Percentiles rank a stretch among this genome's conserved stretches.
phyloP scores from a whole-genome alignment of 2,113 vertebrate species.

The Tapirus terrestris region DNA sequence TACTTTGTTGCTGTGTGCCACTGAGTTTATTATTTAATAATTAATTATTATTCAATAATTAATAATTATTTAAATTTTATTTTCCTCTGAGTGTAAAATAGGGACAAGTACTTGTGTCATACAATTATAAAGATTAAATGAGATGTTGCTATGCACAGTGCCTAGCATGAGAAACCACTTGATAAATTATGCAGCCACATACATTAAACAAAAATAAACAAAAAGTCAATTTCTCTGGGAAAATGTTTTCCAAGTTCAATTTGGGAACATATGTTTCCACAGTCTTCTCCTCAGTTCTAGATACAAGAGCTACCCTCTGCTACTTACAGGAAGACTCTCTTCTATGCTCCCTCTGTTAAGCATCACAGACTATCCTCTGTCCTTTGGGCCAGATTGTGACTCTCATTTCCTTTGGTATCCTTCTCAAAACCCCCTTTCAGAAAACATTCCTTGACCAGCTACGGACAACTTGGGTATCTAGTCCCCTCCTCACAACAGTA shows the following conservation, averaged over 20 bases:
- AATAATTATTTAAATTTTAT: background rate
- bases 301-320: background rate
- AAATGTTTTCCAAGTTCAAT: background rate
- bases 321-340: background rate
- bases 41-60: background rate
- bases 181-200: background rate
- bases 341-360: background rate
- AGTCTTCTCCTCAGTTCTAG: background rate
- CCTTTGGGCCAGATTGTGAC: background rate
- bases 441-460: background rate
- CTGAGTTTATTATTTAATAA: background rate
- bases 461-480: background rate
- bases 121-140: background rate
- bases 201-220: background rate
- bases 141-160: background rate
- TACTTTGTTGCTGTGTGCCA: background rate
- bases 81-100: constrained; percentile 30
- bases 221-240: background rate
- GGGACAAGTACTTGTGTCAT: background rate
- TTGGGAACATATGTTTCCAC: background rate
- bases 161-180: background rate
- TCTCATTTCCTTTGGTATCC: background rate
- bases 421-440: constrained; percentile 23
- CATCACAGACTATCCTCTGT: background rate
- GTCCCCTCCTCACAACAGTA: background rate